Conservation (phyloP, 2,113 vertebrate species). For the Paramisgurnus dabryanus region DNA sequence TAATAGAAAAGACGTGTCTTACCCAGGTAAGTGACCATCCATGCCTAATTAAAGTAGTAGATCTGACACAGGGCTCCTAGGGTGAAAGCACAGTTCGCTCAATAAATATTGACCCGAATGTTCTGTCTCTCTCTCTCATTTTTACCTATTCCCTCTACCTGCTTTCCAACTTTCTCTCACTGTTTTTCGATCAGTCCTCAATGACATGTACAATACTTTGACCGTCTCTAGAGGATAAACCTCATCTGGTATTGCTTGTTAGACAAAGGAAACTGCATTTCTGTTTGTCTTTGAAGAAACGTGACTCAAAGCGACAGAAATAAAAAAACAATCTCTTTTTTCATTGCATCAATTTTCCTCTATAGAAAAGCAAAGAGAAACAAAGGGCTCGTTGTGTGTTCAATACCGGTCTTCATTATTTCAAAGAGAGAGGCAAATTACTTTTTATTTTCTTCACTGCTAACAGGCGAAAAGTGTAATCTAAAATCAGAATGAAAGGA, state of each 20-base stretch:
- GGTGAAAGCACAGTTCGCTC: slow-evolving; percentile 28
- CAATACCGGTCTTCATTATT: background rate
- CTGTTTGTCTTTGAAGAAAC: slow-evolving; percentile 32
- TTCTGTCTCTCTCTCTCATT: slow-evolving; percentile 10
- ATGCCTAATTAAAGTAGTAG: slow-evolving; percentile 41
- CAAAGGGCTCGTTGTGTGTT: slow-evolving; percentile 10
- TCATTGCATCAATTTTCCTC: slow-evolving; percentile 15
- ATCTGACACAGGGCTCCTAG: slow-evolving; percentile 30
- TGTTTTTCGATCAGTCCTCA: background rate
- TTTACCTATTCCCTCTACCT: background rate
- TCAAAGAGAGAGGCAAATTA: slow-evolving; percentile 28
- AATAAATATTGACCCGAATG: slow-evolving; percentile 37
- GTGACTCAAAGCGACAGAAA: slow-evolving; percentile 26
- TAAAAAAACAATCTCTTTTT: slow-evolving; percentile 30
- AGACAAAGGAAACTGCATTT: slow-evolving; percentile 23
- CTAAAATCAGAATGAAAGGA: slow-evolving; percentile 5
- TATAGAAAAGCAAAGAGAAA: slow-evolving; percentile 21
- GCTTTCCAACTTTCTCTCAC: slow-evolving; percentile 23
- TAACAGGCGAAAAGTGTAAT: slow-evolving; percentile 15
- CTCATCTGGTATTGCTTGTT: slow-evolving; percentile 54
- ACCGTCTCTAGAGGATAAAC: slow-evolving; percentile 15
- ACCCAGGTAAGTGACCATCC: slow-evolving; percentile 18
- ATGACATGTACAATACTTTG: slow-evolving; percentile 8
- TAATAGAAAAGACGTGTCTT: slow-evolving; percentile 6
- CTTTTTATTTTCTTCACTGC: slow-evolving; percentile 6